Evolutionary conservation across 2,797 vertebrate species (phyloP).

Genomic region (Pangasius macronema): DNA sequence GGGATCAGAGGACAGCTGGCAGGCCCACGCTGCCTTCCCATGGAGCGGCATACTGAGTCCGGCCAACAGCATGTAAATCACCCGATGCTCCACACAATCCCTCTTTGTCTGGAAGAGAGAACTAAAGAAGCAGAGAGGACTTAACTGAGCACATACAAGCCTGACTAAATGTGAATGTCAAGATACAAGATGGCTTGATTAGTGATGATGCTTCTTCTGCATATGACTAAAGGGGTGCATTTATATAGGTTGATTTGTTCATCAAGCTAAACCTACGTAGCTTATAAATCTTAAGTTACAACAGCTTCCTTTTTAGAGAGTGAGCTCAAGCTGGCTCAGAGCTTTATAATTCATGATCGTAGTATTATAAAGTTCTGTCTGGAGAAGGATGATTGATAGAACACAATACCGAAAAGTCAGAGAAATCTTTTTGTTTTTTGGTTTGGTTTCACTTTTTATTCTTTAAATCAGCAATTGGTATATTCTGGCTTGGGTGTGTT

Average conservation of each 20-base stretch:
- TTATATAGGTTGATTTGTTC: conserved; percentile 9
- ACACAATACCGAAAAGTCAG: neutral
- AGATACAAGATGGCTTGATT: conserved; percentile 52
- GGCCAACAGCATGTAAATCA: conserved; percentile 60
- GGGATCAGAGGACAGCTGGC: conserved; percentile 63
- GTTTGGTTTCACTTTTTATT: neutral
- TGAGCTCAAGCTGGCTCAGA: neutral
- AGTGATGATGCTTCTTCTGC: conserved; percentile 20
- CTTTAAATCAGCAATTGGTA: neutral
- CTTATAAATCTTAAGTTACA: neutral
- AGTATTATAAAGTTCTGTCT: neutral
- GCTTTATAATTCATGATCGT: neutral
- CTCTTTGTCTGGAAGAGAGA: conserved; percentile 59
- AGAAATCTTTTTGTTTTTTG: too few relatives aligned
- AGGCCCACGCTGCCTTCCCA: conserved; percentile 55
- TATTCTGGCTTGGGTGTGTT: neutral
- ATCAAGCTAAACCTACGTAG: neutral
- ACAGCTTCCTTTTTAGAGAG: neutral
- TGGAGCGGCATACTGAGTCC: conserved; percentile 53
- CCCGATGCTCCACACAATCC: conserved; percentile 57
- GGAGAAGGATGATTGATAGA: neutral
- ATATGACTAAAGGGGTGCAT: neutral
- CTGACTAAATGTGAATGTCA: conserved; percentile 49
- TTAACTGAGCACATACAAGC: conserved; percentile 52
- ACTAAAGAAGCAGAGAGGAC: conserved; percentile 56